Evolutionary conservation across 2,113 vertebrate genomes (phyloP), one percentile per base, ranked within the genome.

Genomic region (Brachypodius melanocephalos): DNA sequence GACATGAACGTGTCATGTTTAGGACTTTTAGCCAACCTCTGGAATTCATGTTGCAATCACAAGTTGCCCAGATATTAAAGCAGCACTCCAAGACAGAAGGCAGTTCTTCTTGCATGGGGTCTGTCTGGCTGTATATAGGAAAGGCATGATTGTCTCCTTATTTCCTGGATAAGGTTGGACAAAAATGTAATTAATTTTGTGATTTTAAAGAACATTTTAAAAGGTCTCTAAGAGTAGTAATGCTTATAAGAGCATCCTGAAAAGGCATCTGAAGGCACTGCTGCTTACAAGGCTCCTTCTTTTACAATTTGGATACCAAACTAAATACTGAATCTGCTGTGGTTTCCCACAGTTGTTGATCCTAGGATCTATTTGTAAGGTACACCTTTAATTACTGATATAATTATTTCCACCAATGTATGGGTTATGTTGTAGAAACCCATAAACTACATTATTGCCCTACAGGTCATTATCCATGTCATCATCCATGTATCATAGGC

Each of bases 321-420:
- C 34, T 43, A n/a, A 67, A 20, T 74, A 38, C 26, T 3, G 4
- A 91, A 84, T 42, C 38, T 48, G 52, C 68, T 89, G 80, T 91
- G 84, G 87, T 74, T 96, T 91, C 80, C 89, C 72, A 77, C 76
- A 71, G 86, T 46, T 75, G 85, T 86, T 94, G 80, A 92, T 89
- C 59, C 32, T 32, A 66, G 16, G 32, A 85, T 59, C 80, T 77
- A 74, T 26, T 74, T 2, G 3, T 46, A 66, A 86, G 42, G 51
- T 49, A 81, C 24, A 74, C 72, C 68, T 92, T 91, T 86, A 92
- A 95, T 96, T 95, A 83, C 51, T 59, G 65, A 80, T 74, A 55
- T 31, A 86, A 90, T 91, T 96, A 62, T 87, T 69, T 77, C 65
- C 65, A 84, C 51, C 55, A 49, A 14, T 34, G 38, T 38, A 90